Evolutionary conservation across 1,140 invertebrate species (phyloP), one percentile per base, ranked within the genome.

Genomic region (Aphelenchoides fujianensis): DNA sequence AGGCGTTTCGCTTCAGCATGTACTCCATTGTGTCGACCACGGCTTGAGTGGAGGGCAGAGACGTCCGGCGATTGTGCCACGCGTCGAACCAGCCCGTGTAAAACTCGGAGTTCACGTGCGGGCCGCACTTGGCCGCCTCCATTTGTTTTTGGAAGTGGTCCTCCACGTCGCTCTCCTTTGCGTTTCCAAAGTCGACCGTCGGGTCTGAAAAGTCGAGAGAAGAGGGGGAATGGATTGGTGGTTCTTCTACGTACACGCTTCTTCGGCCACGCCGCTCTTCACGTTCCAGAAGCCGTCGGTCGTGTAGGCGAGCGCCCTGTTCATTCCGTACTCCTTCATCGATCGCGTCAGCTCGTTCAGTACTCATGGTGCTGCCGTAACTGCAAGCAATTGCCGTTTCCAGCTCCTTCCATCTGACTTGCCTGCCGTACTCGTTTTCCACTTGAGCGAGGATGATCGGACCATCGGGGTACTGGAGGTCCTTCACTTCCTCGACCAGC

Each of bases 371-470:
- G 80, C 90, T 91, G n/a, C 31, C 63, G 31, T 66, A 66, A 77
- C 91, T 92, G 12, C 12, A 48, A 48, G n/a, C n/a, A n/a, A n/a
- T n/a, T n/a, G n/a, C n/a, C n/a, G n/a, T n/a, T n/a, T n/a, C n/a
- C n/a, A n/a, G n/a, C n/a, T n/a, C n/a, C n/a, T n/a, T n/a, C n/a
- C n/a, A n/a, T n/a, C n/a, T n/a, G n/a, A n/a, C n/a, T n/a, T n/a
- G n/a, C n/a, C n/a, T n/a, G 12, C 93, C 93, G 80, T 94, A 95
- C 85, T 95, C 93, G 83, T 95, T 95, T 87, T 94, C 93, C 23
- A 94, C 89, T 90, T 91, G 53, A 3, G 69, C 35, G 32, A 83
- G 84, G 16, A 85, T 74, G 7, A 86, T 74, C 12, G 85, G 81
- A 2, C 85, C 85, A 53, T 84, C 85, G 77, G 85, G 86, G 72